phyloP scores from a whole-genome alignment of 2,888 invertebrate genomes.

The Petrolisthes cinctipes region DNA sequence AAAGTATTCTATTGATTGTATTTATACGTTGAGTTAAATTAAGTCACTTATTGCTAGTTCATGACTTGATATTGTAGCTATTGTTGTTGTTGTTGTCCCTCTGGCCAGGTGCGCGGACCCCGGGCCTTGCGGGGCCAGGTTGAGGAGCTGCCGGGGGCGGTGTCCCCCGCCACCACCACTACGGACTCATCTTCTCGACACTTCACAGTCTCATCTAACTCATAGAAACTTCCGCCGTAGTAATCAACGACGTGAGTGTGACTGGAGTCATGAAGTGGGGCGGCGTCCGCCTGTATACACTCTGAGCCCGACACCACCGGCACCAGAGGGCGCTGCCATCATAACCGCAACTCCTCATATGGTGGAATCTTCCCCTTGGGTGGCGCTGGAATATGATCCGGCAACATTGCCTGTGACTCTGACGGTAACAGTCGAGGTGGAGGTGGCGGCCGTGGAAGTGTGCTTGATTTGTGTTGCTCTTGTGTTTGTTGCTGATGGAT shows the following conservation, averaged over 20 bases:
- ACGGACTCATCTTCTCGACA: slow-evolving; percentile 10
- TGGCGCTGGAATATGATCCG: slow-evolving; percentile 55
- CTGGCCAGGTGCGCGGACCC: slow-evolving; percentile 53
- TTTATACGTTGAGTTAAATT: neutral
- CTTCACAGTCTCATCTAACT: slow-evolving; percentile 29
- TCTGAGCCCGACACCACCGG: slow-evolving; percentile 57
- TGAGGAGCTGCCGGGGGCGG: slow-evolving; percentile 8
- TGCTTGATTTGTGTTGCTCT: slow-evolving; percentile 19
- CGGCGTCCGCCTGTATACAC: slow-evolving; percentile 16
- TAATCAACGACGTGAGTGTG: slow-evolving; percentile 64
- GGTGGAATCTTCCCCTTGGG: slow-evolving; percentile 59
- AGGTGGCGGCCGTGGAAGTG: slow-evolving; percentile 51
- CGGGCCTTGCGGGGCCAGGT: slow-evolving; percentile 64
- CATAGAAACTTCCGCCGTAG: slow-evolving; percentile 60
- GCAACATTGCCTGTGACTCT: slow-evolving; percentile 61
- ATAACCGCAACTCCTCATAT: slow-evolving; percentile 62
- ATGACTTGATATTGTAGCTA: neutral
- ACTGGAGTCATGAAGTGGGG: slow-evolving; percentile 19
- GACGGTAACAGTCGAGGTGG: slow-evolving; percentile 46
- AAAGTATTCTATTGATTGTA: slow-evolving; percentile 5
- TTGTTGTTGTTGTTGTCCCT: slow-evolving; percentile 45
- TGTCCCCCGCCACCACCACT: slow-evolving; percentile 2
- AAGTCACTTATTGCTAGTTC: slow-evolving; percentile 23
- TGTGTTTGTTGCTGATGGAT: neutral
- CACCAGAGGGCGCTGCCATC: slow-evolving; percentile 65